Evolutionary conservation across 2,797 vertebrate genomes (phyloP).

Genomic region (Notolabrus celidotus): DNA sequence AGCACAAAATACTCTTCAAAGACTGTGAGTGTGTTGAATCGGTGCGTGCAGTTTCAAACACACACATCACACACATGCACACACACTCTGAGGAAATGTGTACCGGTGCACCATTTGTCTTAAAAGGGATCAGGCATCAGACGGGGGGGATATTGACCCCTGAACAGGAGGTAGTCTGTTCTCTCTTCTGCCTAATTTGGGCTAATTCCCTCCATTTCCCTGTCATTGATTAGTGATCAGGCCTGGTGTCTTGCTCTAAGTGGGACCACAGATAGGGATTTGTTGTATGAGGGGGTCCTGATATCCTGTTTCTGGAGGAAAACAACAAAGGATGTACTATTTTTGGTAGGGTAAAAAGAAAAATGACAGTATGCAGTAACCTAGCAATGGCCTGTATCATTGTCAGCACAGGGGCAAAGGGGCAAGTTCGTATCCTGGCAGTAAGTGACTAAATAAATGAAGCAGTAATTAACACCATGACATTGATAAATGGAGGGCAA

Average conservation of each 20-base stretch:
- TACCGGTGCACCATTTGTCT: conserved; percentile 44
- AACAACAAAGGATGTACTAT: conserved; percentile 30
- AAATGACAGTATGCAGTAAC: conserved; percentile 19
- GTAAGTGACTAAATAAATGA: conserved; percentile 95
- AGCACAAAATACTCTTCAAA: conserved; percentile 71
- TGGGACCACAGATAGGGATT: conserved; percentile 63
- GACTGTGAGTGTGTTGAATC: conserved; percentile 21
- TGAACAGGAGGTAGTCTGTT: conserved; percentile 77
- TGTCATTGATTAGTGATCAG: conserved; percentile 87
- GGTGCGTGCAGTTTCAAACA: conserved; percentile 2
- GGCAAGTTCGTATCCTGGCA: conserved; percentile 84
- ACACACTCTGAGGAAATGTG: conserved; percentile 30
- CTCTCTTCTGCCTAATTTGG: conserved; percentile 83
- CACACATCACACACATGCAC: conserved; percentile 20
- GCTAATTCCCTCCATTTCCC: conserved; percentile 86
- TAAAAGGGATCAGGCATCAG: conserved; percentile 68
- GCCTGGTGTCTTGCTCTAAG: conserved; percentile 75
- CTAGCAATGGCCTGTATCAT: conserved; percentile 51
- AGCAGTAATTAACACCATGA: conserved; percentile 96
- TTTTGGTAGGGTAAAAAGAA: conserved; percentile 15
- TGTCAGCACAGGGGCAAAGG: conserved; percentile 74
- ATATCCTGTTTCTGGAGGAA: conserved; percentile 36
- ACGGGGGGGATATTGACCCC: conserved; percentile 77
- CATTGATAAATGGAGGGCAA: conserved; percentile 95
- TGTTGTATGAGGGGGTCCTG: conserved; percentile 28